Conservation (phyloP, 2,113 vertebrate genomes). For the Cyanoramphus novaezelandiae region DNA sequence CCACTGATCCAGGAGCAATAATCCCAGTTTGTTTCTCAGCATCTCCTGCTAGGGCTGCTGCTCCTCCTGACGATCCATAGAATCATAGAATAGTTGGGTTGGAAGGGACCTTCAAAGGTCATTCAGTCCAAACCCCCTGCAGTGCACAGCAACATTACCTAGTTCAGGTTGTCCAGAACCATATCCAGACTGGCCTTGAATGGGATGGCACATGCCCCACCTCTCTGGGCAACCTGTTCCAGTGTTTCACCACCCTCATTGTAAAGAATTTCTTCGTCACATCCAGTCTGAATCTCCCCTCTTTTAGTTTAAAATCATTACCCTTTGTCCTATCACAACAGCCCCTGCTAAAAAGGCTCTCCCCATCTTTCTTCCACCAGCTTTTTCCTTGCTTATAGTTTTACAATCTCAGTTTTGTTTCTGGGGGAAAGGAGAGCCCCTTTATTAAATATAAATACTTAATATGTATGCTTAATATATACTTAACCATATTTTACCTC, state of each 20-base stretch:
- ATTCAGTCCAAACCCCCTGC: neutral
- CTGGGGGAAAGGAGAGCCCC: neutral
- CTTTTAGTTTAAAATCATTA: neutral
- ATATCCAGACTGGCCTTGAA: neutral
- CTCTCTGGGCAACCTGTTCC: neutral
- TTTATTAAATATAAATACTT: neutral
- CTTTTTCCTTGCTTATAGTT: neutral
- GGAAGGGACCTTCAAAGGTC: neutral
- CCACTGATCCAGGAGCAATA: neutral
- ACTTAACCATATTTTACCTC: neutral
- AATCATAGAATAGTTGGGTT: neutral
- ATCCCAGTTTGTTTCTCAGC: neutral
- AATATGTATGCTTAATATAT: no score
- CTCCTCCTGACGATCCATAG: neutral
- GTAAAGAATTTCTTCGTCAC: neutral
- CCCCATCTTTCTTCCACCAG: neutral
- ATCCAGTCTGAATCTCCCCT: neutral
- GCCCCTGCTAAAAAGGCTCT: neutral
- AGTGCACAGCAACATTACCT: neutral
- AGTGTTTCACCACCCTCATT: neutral
- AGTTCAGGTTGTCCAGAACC: neutral
- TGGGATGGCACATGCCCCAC: neutral
- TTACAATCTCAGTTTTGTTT: neutral
- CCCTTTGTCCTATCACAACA: neutral
- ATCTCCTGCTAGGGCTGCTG: neutral